Conservation (phyloP, 35 echinoderm and acorn worm genomes). For the Anneissia japonica region DNA sequence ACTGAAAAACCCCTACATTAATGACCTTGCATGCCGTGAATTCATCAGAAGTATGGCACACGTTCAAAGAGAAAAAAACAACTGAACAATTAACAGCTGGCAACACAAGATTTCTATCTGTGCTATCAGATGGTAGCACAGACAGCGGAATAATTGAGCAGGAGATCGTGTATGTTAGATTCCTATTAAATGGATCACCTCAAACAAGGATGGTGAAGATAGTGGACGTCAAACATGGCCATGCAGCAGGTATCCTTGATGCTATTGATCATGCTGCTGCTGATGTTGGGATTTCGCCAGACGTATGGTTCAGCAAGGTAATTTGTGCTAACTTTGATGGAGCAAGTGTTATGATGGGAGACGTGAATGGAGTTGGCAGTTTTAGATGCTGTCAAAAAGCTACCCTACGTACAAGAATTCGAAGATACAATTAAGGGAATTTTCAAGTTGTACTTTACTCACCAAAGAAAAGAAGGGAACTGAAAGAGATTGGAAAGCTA, state of each 20-base stretch:
- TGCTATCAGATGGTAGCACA: slow-evolving; percentile 14
- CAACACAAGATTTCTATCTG: neutral
- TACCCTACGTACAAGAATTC: neutral
- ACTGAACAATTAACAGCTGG: neutral
- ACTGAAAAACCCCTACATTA: neutral
- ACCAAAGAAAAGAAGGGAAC: slow-evolving; percentile 11
- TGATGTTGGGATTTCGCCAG: neutral
- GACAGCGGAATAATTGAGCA: slow-evolving; percentile 7
- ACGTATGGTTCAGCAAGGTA: neutral
- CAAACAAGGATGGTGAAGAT: neutral
- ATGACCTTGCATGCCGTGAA: neutral
- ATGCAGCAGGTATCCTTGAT: slow-evolving; percentile 8
- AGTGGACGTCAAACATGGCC: neutral
- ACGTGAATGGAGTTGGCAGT: neutral
- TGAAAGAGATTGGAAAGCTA: neutral
- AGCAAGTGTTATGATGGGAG: slow-evolving; percentile 4
- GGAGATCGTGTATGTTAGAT: slow-evolving; percentile 16
- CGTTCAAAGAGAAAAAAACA: neutral
- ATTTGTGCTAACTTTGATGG: slow-evolving; percentile 19
- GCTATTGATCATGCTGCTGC: neutral
- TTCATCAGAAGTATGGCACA: neutral
- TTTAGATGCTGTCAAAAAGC: slow-evolving; percentile 10
- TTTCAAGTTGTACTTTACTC: slow-evolving; percentile 10
- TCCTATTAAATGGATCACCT: neutral
- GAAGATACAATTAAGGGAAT: neutral